Percentiles rank a stretch among this genome's conserved stretches.
These are phyloP conservation scores for Xanthia icteritia DNA, from an alignment of 2,888 invertebrate species.

Conservation along the genomic window DNA sequence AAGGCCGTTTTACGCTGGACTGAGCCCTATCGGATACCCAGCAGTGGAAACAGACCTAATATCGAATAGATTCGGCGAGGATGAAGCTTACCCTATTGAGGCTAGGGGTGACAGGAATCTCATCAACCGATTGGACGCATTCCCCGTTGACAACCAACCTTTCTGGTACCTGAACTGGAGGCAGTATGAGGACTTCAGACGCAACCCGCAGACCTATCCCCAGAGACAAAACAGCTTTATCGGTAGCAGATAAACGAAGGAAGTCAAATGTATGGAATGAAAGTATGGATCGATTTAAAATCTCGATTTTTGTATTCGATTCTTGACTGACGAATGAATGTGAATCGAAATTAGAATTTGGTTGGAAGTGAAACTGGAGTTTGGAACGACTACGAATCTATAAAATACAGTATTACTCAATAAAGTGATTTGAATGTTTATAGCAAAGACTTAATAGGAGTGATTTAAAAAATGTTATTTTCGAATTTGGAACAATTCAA, in stretches of 20 bases:
- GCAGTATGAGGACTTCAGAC: conserved; percentile 82
- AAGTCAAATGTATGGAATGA: background rate
- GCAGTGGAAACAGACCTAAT: conserved; percentile 82
- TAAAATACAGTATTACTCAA: conserved; percentile 35
- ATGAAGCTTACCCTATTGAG: conserved; percentile 88
- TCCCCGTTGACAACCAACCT: conserved; percentile 57
- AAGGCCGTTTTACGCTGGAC: conserved; percentile 92
- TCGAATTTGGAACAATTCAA: background rate
- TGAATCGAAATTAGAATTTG: conserved; percentile 37
- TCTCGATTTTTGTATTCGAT: conserved; percentile 25
- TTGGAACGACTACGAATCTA: conserved; percentile 11
- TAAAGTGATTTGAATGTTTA: conserved; percentile 12
- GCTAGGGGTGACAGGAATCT: conserved; percentile 75
- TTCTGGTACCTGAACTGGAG: conserved; percentile 64
- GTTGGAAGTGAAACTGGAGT: background rate
- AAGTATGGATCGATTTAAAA: conserved; percentile 25
- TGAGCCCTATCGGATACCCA: conserved; percentile 91
- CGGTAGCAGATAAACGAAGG: conserved; percentile 45
- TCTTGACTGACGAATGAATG: conserved; percentile 36
- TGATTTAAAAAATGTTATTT: background rate
- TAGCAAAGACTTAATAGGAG: background rate
- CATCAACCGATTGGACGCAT: conserved; percentile 52
- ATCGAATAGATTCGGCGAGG: conserved; percentile 89
- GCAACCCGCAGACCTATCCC: conserved; percentile 78
- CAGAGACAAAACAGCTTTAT: conserved; percentile 75